These are phyloP conservation scores for Ptycholaimellus sp. DNA, from an alignment of 2,888 invertebrate genomes.

Conservation along the genomic window DNA sequence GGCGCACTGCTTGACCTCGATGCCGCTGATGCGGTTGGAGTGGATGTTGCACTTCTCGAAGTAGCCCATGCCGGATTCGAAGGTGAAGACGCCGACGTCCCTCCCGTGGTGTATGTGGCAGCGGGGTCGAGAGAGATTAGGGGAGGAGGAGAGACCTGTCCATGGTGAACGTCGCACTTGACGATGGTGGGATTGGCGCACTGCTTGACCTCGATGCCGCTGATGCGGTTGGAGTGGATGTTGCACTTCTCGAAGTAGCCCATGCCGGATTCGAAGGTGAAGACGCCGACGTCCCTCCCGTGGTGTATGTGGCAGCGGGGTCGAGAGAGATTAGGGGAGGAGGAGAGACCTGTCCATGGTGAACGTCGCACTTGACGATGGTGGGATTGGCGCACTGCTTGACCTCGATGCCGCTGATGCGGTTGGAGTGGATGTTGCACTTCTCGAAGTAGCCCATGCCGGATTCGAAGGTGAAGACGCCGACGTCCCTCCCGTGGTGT, in stretches of 20 bases:
- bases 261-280: conserved; percentile 23
- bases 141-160: too few relatives aligned
- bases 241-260: conserved; percentile 97
- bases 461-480: conserved; percentile 25
- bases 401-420: conserved; percentile 94
- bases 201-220: conserved; percentile 94
- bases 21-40: conserved; percentile 92
- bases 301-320: conserved; percentile 23
- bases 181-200: conserved; percentile 96
- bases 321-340: too few relatives aligned
- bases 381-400: conserved; percentile 97
- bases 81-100: conserved; percentile 25
- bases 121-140: too few relatives aligned
- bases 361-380: conserved; percentile 92
- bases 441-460: conserved; percentile 70
- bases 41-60: conserved; percentile 97
- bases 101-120: conserved; percentile 24
- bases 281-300: conserved; percentile 24
- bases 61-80: conserved; percentile 42
- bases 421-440: conserved; percentile 94
- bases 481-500: conserved; percentile 23
- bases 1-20: conserved; percentile 93
- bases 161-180: conserved; percentile 94
- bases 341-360: conserved; percentile 76
- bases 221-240: conserved; percentile 94